phyloP scores from a whole-genome alignment of 2,113 vertebrate genomes.

The Dromas ardeola region DNA sequence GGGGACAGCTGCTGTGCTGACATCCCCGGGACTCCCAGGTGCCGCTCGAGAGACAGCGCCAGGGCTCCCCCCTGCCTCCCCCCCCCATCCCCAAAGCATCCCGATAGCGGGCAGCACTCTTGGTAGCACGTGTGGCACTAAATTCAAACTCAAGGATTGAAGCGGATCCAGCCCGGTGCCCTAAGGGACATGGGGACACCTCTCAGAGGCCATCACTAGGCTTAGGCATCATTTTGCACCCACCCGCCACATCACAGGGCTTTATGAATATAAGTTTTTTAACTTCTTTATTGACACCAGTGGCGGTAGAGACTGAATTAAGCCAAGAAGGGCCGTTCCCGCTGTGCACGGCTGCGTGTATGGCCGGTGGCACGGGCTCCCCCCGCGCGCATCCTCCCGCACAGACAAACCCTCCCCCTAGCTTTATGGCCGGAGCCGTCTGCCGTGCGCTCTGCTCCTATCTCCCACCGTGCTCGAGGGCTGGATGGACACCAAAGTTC shows the following conservation, averaged over 20 bases:
- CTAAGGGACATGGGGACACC: neutral
- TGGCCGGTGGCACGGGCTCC: neutral
- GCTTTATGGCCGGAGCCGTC: neutral
- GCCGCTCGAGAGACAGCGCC: fast-evolving
- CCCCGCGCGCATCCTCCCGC: fast-evolving
- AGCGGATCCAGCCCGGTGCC: neutral
- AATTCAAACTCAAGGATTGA: neutral
- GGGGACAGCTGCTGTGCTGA: neutral
- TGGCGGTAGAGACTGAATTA: fast-evolving
- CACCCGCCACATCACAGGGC: neutral
- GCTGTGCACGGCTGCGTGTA: fast-evolving
- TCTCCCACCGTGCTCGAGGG: fast-evolving
- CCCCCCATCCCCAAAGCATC: neutral
- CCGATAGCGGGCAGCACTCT: fast-evolving
- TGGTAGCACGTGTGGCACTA: fast-evolving
- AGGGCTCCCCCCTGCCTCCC: neutral
- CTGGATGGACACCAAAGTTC: neutral
- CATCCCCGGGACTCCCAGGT: neutral
- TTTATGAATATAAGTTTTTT: neutral
- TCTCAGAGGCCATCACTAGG: fast-evolving
- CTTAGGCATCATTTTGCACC: neutral
- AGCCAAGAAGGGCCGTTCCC: fast-evolving
- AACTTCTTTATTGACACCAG: neutral
- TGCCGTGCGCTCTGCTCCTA: fast-evolving
- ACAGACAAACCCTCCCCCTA: neutral